Conservation (phyloP, 2,888 invertebrate genomes). For the Sarcophaga carnaria region DNA sequence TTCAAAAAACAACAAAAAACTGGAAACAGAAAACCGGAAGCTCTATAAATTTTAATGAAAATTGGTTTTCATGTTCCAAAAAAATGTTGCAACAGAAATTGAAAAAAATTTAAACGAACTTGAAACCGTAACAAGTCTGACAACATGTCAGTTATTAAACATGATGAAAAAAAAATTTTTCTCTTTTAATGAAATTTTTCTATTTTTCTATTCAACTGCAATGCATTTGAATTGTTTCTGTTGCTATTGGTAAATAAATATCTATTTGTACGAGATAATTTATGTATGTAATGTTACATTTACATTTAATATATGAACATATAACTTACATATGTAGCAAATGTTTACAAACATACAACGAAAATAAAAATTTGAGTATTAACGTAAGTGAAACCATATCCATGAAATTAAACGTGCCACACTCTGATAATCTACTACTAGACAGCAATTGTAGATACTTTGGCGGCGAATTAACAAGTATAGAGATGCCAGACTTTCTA, state of each 20-base stretch:
- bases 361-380: no score
- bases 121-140: conserved; percentile 58
- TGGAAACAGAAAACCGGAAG: conserved; percentile 76
- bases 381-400: no score
- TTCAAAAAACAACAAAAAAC: conserved; percentile 54
- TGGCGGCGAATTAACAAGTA: no score
- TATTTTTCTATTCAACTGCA: conserved; percentile 29
- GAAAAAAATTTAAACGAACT: conserved; percentile 20
- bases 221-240: background rate
- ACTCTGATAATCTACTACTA: no score
- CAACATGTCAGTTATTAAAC: conserved; percentile 64
- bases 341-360: no score
- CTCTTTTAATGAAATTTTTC: conserved; percentile 59
- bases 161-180: conserved; percentile 49
- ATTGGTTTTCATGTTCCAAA: conserved; percentile 73
- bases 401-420: no score
- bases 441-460: no score
- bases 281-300: background rate
- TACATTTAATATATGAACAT: no score
- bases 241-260: background rate
- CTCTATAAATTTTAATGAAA: conserved; percentile 80
- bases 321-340: no score
- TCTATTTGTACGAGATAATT: conserved; percentile 14
- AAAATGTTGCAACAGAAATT: background rate
- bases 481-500: no score